Evolutionary conservation across 2,113 vertebrate genomes (phyloP), one percentile per base, ranked within the genome.

Genomic region (Istiophorus platypterus): DNA sequence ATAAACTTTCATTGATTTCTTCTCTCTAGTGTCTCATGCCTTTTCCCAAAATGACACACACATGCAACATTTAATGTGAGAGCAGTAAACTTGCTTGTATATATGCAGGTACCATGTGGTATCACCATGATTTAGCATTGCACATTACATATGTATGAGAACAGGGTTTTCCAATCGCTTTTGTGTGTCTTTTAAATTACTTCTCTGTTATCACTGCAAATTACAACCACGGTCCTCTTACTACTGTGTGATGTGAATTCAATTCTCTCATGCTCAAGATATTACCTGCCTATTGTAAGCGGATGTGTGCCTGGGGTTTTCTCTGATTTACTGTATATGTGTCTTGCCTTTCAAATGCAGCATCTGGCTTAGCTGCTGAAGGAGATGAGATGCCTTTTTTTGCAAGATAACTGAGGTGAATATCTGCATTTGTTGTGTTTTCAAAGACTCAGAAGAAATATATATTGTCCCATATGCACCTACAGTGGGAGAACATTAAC

Each of bases 131-230:
- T 71, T 59, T 26, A 37, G 20, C 58, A 81, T 81, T 69, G 0
- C 22, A 56, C 51, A 69, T 87, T 87, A 85, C 79, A 85, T 83
- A 89, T 87, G 90, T 81, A 91, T 91, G 86, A 91, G 69, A 77
- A 75, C 15, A 45, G 71, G 57, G 34, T 39, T 85, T 83, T 84
- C 68, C 72, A 79, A 72, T 88, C 85, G 31, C 63, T 70, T 87
- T 5, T 45, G 82, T 87, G 82, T 82, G 68, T 86, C 75, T 86
- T 84, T 89, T 81, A 85, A 89, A 91, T 86, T n/a, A 84, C 75
- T 87, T 87, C 72, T 72, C 42, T 86, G 86, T 89, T 88, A 89
- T 89, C 91, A 54, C 79, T 34, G 59, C 1, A 61, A 86, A 91
- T 92, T 92, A 89, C 85, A 84, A 52, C 37, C n/a, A 24, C 0